phyloP scores from a whole-genome alignment of 2,888 invertebrate genomes.

The Drosophila mimica region DNA sequence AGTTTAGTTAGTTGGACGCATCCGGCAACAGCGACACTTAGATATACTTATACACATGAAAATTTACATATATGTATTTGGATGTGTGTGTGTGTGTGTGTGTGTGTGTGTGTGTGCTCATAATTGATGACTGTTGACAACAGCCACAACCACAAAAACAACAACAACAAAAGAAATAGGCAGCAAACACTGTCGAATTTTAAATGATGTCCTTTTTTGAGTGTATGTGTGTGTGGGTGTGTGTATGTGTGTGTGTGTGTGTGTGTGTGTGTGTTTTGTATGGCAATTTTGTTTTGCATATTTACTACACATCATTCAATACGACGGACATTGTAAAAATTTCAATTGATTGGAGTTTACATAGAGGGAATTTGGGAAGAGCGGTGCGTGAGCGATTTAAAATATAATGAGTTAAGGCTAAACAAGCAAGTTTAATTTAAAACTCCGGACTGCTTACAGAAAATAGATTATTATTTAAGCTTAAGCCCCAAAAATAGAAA shows the following conservation, averaged over 20 bases:
- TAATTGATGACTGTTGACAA: conserved; percentile 72
- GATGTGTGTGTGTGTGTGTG: neutral
- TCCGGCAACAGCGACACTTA: conserved; percentile 75
- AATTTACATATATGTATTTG: neutral
- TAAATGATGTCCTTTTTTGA: conserved; percentile 51
- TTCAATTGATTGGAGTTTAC: conserved; percentile 42
- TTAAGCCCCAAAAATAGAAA: neutral
- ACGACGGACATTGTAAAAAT: conserved; percentile 23
- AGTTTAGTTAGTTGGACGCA: conserved; percentile 83
- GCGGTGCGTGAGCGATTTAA: neutral
- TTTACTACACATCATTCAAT: conserved; percentile 45
- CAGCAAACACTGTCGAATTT: conserved; percentile 42
- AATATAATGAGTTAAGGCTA: neutral
- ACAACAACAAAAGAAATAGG: conserved; percentile 13
- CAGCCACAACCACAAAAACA: conserved; percentile 42
- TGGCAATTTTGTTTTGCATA: conserved; percentile 45
- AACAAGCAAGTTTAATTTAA: neutral
- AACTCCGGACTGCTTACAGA: too few relatives aligned
- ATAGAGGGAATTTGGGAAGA: neutral
- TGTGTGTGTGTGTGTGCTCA: conserved; percentile 39
- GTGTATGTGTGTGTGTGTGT: conserved; percentile 1
- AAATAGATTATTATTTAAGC: neutral
- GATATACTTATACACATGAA: conserved; percentile 4
- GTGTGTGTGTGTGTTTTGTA: neutral
- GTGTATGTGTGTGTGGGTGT: conserved; percentile 1